Conservation (phyloP, 2,888 invertebrate species). For the Tridacna crocea region DNA sequence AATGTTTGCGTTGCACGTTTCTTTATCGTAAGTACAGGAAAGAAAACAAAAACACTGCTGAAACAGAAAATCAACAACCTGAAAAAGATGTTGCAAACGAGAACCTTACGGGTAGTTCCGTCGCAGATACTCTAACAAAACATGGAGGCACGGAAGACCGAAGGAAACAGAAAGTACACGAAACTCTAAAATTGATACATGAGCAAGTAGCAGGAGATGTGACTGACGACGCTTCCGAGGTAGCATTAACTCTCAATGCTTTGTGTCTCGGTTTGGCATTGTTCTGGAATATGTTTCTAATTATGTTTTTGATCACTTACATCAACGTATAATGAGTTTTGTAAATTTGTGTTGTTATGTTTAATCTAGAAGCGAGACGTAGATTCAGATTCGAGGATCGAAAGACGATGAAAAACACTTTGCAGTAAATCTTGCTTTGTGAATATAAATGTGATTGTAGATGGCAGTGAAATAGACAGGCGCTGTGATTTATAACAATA, state of each 20-base stretch:
- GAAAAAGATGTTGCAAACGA: background rate
- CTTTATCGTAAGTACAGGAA: background rate
- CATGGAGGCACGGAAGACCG: background rate
- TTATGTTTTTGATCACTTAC: slow-evolving; percentile 1
- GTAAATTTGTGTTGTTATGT: background rate
- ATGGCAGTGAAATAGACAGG: no score
- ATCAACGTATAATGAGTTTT: background rate
- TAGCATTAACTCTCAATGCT: slow-evolving; percentile 4
- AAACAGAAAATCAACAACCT: background rate
- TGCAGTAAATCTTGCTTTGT: no score
- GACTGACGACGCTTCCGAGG: background rate
- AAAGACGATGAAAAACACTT: no score
- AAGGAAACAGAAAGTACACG: background rate
- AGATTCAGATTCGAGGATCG: no score
- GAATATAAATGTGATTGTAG: no score
- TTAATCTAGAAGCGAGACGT: no score
- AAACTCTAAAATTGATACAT: slow-evolving; percentile 12
- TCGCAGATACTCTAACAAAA: background rate
- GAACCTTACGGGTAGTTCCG: background rate
- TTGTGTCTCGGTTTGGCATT: slow-evolving; percentile 1
- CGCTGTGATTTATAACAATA: no score
- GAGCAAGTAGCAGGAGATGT: background rate
- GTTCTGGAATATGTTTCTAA: slow-evolving; percentile 7
- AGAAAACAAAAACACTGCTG: background rate
- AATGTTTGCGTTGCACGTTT: background rate